Conservation (phyloP, 2,797 vertebrate species). For the Microctenopoma lineatum region DNA sequence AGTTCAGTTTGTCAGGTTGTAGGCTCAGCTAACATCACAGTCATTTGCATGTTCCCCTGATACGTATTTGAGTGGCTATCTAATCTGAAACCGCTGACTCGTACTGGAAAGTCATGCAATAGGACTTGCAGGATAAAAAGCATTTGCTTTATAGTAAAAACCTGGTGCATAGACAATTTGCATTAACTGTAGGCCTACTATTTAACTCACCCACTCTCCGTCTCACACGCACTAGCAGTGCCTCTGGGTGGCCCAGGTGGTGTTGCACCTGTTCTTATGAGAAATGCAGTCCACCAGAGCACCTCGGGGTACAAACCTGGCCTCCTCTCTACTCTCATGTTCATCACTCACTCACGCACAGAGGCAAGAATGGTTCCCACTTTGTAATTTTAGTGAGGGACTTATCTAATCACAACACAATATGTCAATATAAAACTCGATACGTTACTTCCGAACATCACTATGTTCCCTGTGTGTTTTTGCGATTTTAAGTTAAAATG, state of each 20-base stretch:
- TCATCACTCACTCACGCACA: slow-evolving; percentile 61
- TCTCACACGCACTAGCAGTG: slow-evolving; percentile 63
- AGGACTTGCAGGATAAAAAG: slow-evolving; percentile 60
- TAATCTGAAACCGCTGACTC: slow-evolving; percentile 77
- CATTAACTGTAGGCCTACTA: slow-evolving; percentile 60
- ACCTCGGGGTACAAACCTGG: slow-evolving; percentile 70
- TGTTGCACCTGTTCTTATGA: slow-evolving; percentile 80
- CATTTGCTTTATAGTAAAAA: slow-evolving; percentile 60
- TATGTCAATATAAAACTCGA: slow-evolving; percentile 10
- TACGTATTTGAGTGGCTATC: slow-evolving; percentile 74
- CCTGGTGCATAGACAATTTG: slow-evolving; percentile 51
- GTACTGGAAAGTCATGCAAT: slow-evolving; percentile 75
- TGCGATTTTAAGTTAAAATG: slow-evolving; percentile 16
- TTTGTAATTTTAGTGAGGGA: slow-evolving; percentile 8
- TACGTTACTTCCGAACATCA: slow-evolving; percentile 5
- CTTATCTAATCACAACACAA: slow-evolving; percentile 27
- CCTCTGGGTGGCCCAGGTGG: slow-evolving; percentile 82
- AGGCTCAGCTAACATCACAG: slow-evolving; percentile 74
- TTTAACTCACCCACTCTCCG: slow-evolving; percentile 43
- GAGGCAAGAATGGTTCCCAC: slow-evolving; percentile 17
- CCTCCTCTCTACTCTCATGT: slow-evolving; percentile 44
- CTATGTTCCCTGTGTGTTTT: slow-evolving; percentile 7
- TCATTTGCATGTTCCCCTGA: slow-evolving; percentile 83
- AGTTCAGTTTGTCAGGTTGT: slow-evolving; percentile 76
- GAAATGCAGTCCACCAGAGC: slow-evolving; percentile 58